These are phyloP conservation scores for Caenorhabditis inopinata DNA, from an alignment of 1,140 invertebrate genomes.

Conservation along the genomic window DNA sequence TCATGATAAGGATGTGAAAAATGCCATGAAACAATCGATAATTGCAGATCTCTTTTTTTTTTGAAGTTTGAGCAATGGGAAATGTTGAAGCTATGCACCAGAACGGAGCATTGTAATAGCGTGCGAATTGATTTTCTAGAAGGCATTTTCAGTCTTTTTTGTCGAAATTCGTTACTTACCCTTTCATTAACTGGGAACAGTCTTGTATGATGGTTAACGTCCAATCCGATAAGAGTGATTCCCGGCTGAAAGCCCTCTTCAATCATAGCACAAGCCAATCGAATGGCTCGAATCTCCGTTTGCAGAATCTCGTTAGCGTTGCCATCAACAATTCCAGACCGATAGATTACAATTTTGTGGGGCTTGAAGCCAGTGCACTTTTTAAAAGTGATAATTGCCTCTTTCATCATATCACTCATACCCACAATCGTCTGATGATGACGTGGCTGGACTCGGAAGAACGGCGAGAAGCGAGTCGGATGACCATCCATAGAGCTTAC, in stretches of 20 bases:
- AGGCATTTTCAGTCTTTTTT: no score
- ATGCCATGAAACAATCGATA: no score
- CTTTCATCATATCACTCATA: neutral
- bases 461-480: neutral
- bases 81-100: no score
- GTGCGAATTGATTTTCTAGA: no score
- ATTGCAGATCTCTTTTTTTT: no score
- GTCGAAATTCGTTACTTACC: no score
- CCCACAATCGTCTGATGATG: neutral
- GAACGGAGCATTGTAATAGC: no score
- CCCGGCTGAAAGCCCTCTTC: neutral
- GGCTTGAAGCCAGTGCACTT: neutral
- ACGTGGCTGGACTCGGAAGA: neutral
- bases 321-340: neutral
- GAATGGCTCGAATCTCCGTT: neutral
- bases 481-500: neutral
- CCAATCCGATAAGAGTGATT: neutral
- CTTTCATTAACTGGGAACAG: neutral
- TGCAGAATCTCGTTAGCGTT: neutral
- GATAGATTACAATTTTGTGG: constrained; percentile 17
- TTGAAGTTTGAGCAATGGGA: no score
- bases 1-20: no score
- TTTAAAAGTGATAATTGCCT: neutral
- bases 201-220: neutral
- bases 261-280: neutral